Conservation (phyloP, 2,888 invertebrate genomes). For the Lepidochitona cinerea region DNA sequence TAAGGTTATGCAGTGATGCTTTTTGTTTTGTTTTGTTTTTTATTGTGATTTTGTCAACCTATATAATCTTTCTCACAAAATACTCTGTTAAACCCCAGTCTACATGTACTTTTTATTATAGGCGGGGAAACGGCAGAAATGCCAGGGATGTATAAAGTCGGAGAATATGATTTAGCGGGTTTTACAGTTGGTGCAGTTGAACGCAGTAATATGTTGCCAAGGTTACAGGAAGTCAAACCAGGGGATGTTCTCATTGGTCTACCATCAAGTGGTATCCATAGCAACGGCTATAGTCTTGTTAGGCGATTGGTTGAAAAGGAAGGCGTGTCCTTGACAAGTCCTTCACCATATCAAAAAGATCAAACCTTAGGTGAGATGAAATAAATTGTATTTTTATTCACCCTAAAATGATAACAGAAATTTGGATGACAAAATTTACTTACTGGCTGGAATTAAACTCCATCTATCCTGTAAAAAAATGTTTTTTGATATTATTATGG, state of each 20-base stretch:
- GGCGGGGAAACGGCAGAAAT: conserved; percentile 90
- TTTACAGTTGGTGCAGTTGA: conserved; percentile 96
- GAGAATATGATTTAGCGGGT: conserved; percentile 95
- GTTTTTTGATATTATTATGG: too few relatives aligned
- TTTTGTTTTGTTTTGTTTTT: too few relatives aligned
- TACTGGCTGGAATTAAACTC: too few relatives aligned
- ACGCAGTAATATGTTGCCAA: conserved; percentile 81
- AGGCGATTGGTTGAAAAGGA: conserved; percentile 82
- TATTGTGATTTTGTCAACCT: too few relatives aligned
- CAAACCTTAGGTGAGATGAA: conserved; percentile 79
- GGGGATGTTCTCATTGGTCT: conserved; percentile 90
- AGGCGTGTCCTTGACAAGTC: conserved; percentile 79
- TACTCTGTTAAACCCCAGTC: too few relatives aligned
- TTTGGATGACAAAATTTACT: too few relatives aligned
- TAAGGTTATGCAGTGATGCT: too few relatives aligned
- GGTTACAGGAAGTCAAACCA: conserved; percentile 75
- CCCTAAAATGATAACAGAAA: too few relatives aligned
- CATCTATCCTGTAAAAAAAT: too few relatives aligned
- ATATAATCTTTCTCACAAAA: too few relatives aligned
- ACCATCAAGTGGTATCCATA: conserved; percentile 92
- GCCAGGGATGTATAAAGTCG: conserved; percentile 89
- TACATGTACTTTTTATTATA: too few relatives aligned
- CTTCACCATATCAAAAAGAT: conserved; percentile 77
- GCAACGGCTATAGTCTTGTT: conserved; percentile 94
- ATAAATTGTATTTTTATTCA: too few relatives aligned